Evolutionary conservation across 2,113 vertebrate species (phyloP), one percentile per base, ranked within the genome.

Genomic region (Sturnira hondurensis): DNA sequence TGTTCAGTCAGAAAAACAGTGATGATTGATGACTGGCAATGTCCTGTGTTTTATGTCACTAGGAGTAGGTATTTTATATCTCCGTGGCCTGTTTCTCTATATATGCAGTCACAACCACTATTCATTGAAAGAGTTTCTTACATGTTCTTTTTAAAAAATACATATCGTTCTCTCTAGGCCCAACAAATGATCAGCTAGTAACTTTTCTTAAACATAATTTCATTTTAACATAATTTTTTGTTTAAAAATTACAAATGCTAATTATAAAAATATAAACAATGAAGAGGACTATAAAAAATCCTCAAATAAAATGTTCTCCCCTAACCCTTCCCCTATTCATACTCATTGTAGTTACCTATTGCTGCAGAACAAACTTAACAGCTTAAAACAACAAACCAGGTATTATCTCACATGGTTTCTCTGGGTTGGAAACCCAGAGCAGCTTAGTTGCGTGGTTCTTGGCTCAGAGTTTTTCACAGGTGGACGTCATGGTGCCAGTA

Each of bases 1-100:
- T 93, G 76, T 56, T 86, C 81, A 92, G 81, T 85, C 65, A 92
- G 96, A 88, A 97, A 95, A 96, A 88, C 41, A 93, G 89, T 78
- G 91, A 76, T 95, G 90, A 96, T 88, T 0, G 10, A 96, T 92
- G 65, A 70, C 65, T 73, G 36, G 58, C 19, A 81, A 68, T 85
- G 36, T 67, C 68, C 95, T 94, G 47, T 76, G 33, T 92, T 96
- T 97, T 89, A 68, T 90, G 77, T 94, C 70, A 71, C 71, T 24
- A 38, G 26, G 38, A 91, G n/a, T 43, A 91, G 31, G 74, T 73
- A 84, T 41, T 90, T 67, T 65, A 58, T n/a, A 63, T 77, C n/a
- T 47, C 88, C 90, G 70, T 58, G 76, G 36, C 4, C 76, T 86
- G n/a, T 63, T 89, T 88, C 28, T 84, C 41, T 96, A 4, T 54